Conservation (phyloP, 2,113 vertebrate genomes). For the Saccopteryx bilineata region DNA sequence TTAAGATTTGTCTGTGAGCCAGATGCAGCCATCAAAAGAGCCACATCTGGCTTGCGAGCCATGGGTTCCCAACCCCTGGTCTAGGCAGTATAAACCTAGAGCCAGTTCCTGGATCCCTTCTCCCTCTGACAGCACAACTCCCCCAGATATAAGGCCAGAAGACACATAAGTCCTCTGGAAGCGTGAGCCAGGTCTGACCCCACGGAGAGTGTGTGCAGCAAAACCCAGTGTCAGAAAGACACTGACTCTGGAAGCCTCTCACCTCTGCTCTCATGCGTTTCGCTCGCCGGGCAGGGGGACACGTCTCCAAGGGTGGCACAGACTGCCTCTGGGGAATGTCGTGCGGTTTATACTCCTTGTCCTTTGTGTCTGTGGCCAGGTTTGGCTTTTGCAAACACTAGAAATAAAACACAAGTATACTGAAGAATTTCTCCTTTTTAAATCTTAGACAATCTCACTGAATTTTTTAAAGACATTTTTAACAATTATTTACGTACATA, state of each 20-base stretch:
- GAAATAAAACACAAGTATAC: constrained; percentile 71
- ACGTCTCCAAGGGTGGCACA: constrained; percentile 86
- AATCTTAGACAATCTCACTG: background rate
- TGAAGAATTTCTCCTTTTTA: constrained; percentile 45
- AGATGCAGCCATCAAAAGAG: no score
- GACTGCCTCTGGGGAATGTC: constrained; percentile 92
- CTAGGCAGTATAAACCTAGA: background rate
- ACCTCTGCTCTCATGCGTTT: constrained; percentile 96
- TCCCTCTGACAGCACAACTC: background rate
- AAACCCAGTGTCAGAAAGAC: background rate
- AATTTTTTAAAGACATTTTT: constrained; percentile 15
- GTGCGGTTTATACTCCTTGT: constrained; percentile 94
- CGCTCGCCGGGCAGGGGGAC: constrained; percentile 91
- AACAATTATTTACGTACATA: background rate
- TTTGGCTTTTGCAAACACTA: constrained; percentile 94
- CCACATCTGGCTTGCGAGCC: no score
- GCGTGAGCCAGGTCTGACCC: no score
- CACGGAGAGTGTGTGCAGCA: background rate
- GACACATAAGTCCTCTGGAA: background rate
- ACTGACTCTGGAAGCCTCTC: background rate
- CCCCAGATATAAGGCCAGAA: background rate
- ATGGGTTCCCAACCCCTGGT: no score
- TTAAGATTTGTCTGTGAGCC: no score
- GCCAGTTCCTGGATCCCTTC: background rate
- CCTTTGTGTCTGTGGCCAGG: constrained; percentile 88